phyloP scores from a whole-genome alignment of 2,113 vertebrate genomes.

The Plecturocebus donacophilus region DNA sequence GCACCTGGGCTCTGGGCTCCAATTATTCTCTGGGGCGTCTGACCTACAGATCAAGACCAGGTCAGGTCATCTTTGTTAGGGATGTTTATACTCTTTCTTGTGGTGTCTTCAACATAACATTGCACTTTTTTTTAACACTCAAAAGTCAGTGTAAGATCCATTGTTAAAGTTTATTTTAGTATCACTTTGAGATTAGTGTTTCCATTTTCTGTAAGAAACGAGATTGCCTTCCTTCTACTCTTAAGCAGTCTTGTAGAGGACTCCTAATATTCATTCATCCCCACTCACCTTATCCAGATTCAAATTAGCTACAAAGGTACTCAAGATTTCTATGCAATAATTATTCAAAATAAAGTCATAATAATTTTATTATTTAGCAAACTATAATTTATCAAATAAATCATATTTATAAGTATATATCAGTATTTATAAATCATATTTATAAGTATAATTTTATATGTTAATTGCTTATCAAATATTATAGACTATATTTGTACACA shows the following conservation, averaged over 20 bases:
- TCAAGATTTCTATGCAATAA: not conserved
- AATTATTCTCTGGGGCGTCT: not conserved
- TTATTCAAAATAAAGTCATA: constrained; percentile 12
- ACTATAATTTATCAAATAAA: not conserved
- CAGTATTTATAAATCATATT: no score
- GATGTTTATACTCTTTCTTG: not conserved
- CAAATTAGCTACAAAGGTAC: not conserved
- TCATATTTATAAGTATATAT: not conserved
- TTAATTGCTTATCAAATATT: not conserved
- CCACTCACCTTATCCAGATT: not conserved
- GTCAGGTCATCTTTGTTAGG: not conserved
- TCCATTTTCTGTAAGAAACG: not conserved
- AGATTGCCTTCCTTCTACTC: not conserved
- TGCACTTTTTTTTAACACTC: not conserved
- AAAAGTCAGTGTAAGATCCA: not conserved
- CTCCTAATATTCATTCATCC: not conserved
- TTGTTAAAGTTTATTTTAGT: not conserved
- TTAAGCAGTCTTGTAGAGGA: not conserved
- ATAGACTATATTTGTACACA: not conserved
- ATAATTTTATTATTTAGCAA: not conserved
- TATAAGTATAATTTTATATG: no score
- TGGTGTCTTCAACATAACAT: not conserved
- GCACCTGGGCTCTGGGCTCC: not conserved
- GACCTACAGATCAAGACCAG: not conserved
- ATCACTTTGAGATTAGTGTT: not conserved